Evolutionary conservation across 2,888 invertebrate genomes (phyloP).

Genomic region (Chaitophorus viminalis): DNA sequence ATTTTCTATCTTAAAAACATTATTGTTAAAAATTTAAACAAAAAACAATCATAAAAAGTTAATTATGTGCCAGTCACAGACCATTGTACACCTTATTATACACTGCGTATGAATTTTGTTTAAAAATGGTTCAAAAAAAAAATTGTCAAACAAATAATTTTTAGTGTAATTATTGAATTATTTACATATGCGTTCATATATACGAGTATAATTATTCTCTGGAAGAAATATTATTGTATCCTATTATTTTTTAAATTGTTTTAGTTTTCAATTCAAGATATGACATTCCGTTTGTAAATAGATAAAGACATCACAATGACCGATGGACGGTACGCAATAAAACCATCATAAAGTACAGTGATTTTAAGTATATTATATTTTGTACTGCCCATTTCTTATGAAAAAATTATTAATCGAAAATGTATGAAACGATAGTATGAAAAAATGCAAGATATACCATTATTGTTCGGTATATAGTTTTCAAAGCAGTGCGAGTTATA

Average conservation of each 20-base stretch:
- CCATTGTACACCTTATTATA: no score
- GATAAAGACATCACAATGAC: background rate
- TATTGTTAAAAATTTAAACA: no score
- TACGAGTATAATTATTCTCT: conserved; percentile 4
- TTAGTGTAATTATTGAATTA: no score
- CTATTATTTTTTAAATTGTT: conserved; percentile 6
- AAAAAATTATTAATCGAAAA: background rate
- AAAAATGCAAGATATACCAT: background rate
- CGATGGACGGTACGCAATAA: conserved; percentile 24
- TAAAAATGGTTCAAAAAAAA: background rate
- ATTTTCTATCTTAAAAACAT: no score
- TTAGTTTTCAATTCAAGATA: conserved; percentile 19
- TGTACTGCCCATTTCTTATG: background rate
- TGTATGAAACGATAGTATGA: no score
- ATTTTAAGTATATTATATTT: background rate
- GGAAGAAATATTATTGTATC: background rate
- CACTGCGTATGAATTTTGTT: no score
- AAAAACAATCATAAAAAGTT: no score
- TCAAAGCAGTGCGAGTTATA: no score
- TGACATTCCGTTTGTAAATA: conserved; percentile 6
- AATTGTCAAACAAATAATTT: conserved; percentile 33
- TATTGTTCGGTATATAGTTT: no score
- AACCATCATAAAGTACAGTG: conserved; percentile 24
- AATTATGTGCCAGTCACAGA: no score
- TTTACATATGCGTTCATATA: no score